Percentiles rank a stretch among this genome's conserved stretches.
These are phyloP conservation scores for Zootermopsis nevadensis DNA, from an alignment of 2,888 invertebrate genomes.

Conservation along the genomic window DNA sequence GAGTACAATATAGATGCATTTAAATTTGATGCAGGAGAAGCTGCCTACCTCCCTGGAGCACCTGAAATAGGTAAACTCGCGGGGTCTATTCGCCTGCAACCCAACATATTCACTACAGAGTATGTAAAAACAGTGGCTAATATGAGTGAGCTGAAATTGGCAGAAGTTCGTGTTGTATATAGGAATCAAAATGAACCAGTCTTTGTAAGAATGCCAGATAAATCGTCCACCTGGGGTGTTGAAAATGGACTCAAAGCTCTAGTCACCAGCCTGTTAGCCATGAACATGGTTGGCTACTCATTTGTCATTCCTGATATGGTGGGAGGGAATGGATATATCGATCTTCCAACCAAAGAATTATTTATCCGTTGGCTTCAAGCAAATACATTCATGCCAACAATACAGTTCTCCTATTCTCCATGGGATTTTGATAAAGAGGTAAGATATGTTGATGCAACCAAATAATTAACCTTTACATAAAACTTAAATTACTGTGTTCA, in stretches of 20 bases:
- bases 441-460: not conserved
- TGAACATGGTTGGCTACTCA: slow-evolving; percentile 75
- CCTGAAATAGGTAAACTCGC: slow-evolving; percentile 64
- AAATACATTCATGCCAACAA: slow-evolving; percentile 79
- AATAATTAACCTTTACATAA: too few relatives aligned
- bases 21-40: slow-evolving; percentile 87
- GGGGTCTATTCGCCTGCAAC: slow-evolving; percentile 68
- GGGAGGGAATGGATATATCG: slow-evolving; percentile 75
- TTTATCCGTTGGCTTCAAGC: slow-evolving; percentile 85
- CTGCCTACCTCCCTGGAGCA: slow-evolving; percentile 74
- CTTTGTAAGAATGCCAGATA: slow-evolving; percentile 83
- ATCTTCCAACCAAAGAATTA: slow-evolving; percentile 70
- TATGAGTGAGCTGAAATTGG: slow-evolving; percentile 68
- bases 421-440: slow-evolving; percentile 79
- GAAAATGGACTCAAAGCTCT: slow-evolving; percentile 74
- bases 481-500: too few relatives aligned
- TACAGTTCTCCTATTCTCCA: slow-evolving; percentile 84
- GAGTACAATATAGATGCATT: slow-evolving; percentile 77
- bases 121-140: slow-evolving; percentile 70
- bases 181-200: slow-evolving; percentile 77
- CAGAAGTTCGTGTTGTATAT: slow-evolving; percentile 79
- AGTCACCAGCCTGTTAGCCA: slow-evolving; percentile 76
- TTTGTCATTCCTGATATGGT: slow-evolving; percentile 86
- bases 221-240: slow-evolving; percentile 71
- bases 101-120: slow-evolving; percentile 68